Evolutionary conservation across 2,113 vertebrate genomes (phyloP), one percentile per base, ranked within the genome.

Genomic region (Ammodytes marinus): DNA sequence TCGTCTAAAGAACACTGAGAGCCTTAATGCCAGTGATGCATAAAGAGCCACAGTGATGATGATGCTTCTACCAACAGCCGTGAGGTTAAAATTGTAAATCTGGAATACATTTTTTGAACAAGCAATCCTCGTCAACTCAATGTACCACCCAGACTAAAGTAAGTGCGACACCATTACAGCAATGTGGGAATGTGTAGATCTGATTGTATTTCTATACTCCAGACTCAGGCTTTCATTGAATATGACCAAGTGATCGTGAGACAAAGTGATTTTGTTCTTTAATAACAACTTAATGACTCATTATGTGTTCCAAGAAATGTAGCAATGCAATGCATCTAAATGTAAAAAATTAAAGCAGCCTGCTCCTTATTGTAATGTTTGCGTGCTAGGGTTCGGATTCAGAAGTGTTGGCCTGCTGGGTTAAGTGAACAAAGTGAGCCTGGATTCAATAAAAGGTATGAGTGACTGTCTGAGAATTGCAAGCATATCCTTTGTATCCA

Each of bases 381-480:
- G 27, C 27, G 27, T n/a, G 59, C n/a, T 52, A 6, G 1, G 46
- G 12, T 75, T 61, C 50, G 46, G 69, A 79, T 49, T 47, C 50
- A 68, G 69, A 71, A 39, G 27, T 61, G 71, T 61, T 87, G 75
- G 84, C 64, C 55, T 65, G 69, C 52, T 79, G 55, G 15, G 64
- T 60, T 45, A 65, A 69, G 77, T 37, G 64, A 69, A 69, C 57
- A 72, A 60, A 85, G 40, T 9, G 4, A 60, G 65, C 14, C 76
- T 79, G 83, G 80, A 81, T 55, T 73, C 53, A 85, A 86, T 85
- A 76, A 83, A 79, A 90, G 55, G 52, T 69, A 83, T 87, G 80
- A 86, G 46, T 68, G 47, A 83, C 2, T 47, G 80, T 81, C 83
- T 81, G 67, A 77, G 88, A 79, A 90, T 76, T 73, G 57, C 65